Percentiles rank a stretch among this genome's conserved stretches.
These are phyloP conservation scores for Acleris literana DNA, from an alignment of 2,888 invertebrate genomes.

Conservation along the genomic window DNA sequence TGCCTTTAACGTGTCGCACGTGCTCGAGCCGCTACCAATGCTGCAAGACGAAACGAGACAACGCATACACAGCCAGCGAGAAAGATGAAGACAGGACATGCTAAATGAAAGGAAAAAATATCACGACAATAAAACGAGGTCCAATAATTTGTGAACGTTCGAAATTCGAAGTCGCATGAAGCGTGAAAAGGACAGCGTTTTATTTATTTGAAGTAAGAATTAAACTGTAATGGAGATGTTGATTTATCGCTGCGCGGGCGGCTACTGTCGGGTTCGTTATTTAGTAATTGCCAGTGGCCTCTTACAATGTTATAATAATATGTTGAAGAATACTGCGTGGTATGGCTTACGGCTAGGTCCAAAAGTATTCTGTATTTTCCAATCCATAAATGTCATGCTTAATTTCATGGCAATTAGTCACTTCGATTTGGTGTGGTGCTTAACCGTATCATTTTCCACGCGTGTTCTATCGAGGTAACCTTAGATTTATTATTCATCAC, in stretches of 20 bases:
- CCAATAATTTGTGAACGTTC: conserved; percentile 80
- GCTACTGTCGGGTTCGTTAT: conserved; percentile 57
- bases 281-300: conserved; percentile 43
- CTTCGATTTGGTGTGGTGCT: too few species aligned
- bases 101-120: conserved; percentile 53
- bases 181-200: conserved; percentile 71
- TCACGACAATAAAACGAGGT: conserved; percentile 70
- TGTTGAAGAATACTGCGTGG: background rate
- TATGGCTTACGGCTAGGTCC: too few species aligned
- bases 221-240: conserved; percentile 73
- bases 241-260: conserved; percentile 67
- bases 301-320: conserved; percentile 61
- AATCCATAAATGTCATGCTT: too few species aligned
- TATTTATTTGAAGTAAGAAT: conserved; percentile 70
- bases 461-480: too few species aligned
- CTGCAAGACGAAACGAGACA: conserved; percentile 62
- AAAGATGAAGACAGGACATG: conserved; percentile 41
- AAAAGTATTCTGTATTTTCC: too few species aligned
- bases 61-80: conserved; percentile 40
- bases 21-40: conserved; percentile 75
- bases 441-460: too few species aligned
- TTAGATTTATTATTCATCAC: too few species aligned
- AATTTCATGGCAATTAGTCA: too few species aligned
- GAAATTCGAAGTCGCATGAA: conserved; percentile 56
- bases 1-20: conserved; percentile 83